These are phyloP conservation scores for Drosophila micromelanica DNA, from an alignment of 1,140 invertebrate species.

Conservation along the genomic window DNA sequence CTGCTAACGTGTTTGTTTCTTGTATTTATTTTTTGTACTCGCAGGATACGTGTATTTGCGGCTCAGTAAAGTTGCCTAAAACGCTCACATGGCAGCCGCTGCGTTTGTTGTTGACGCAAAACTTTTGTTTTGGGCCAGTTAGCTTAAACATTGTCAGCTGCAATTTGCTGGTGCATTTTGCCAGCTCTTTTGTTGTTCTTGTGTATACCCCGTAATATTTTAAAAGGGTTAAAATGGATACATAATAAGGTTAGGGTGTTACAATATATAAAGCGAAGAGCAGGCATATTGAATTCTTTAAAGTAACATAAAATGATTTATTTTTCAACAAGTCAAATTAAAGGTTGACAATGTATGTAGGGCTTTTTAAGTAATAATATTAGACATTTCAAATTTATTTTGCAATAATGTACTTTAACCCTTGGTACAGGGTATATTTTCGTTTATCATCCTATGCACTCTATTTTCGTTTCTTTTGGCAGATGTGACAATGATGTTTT, in stretches of 20 bases:
- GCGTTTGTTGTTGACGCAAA: slow-evolving; percentile 45
- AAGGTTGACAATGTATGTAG: too few relatives aligned
- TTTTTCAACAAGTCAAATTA: too few relatives aligned
- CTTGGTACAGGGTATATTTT: too few relatives aligned
- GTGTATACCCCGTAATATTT: slow-evolving; percentile 2
- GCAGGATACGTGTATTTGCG: background rate
- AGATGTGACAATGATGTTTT: slow-evolving; percentile 67
- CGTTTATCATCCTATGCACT: too few relatives aligned
- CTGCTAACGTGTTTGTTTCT: slow-evolving; percentile 27
- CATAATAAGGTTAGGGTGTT: too few relatives aligned
- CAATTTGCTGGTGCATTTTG: slow-evolving; percentile 27
- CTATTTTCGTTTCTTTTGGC: background rate
- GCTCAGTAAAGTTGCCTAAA: background rate
- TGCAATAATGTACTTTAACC: background rate
- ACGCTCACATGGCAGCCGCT: slow-evolving; percentile 14
- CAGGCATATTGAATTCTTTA: too few relatives aligned
- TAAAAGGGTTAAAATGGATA: background rate
- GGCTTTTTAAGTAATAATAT: too few relatives aligned
- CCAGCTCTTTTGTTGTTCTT: slow-evolving; percentile 12
- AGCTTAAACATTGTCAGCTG: slow-evolving; percentile 62
- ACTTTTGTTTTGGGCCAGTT: slow-evolving; percentile 54
- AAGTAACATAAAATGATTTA: too few relatives aligned
- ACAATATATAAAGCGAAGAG: too few relatives aligned
- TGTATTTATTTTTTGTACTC: slow-evolving; percentile 24
- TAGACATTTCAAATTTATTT: too few relatives aligned